Evolutionary conservation across 2,113 vertebrate species (phyloP).

Genomic region (Corvus hawaiiensis): DNA sequence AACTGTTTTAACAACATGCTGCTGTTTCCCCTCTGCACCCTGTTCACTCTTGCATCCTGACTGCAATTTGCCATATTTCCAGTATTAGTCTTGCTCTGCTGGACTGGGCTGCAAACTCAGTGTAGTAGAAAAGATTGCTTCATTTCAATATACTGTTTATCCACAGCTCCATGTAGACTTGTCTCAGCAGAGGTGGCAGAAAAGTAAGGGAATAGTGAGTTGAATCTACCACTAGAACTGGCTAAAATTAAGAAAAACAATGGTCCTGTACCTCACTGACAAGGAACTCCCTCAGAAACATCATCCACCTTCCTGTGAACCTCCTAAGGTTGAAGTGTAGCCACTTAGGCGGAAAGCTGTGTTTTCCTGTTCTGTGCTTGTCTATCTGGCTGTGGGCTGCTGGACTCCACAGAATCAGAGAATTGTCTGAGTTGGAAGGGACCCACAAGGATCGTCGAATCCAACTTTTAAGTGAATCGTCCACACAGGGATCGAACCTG

Average conservation of each 20-base stretch:
- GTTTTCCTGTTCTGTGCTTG: not conserved
- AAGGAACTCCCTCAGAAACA: not conserved
- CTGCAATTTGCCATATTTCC: not conserved
- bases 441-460: accelerated
- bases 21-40: not conserved
- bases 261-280: not conserved
- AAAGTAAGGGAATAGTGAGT: not conserved
- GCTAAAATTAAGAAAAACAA: not conserved
- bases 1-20: not conserved
- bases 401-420: not conserved
- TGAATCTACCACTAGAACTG: not conserved
- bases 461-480: not conserved
- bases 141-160: not conserved
- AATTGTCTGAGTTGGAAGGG: not conserved
- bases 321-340: not conserved
- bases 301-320: not conserved
- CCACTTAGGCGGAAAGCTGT: not conserved
- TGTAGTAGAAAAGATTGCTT: not conserved
- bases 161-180: not conserved
- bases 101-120: not conserved
- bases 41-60: not conserved
- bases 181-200: not conserved
- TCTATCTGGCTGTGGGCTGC: not conserved
- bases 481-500: accelerated
- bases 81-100: not conserved